Evolutionary conservation across 1,140 invertebrate species (phyloP).

Genomic region (Leptinotarsa undecemlineata): DNA sequence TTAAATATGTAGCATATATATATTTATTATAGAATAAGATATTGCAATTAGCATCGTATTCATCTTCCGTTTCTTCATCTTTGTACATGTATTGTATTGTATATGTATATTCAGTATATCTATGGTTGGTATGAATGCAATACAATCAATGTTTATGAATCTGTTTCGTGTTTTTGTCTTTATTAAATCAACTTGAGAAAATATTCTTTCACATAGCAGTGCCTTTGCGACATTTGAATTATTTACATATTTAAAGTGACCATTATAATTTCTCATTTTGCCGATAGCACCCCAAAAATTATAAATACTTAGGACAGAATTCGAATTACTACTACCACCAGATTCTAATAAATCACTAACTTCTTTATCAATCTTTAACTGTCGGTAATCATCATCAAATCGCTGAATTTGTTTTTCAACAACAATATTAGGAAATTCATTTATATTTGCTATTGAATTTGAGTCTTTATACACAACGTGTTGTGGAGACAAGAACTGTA

Average conservation of each 20-base stretch:
- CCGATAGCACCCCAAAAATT: conserved; percentile 5
- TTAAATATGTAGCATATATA: neutral
- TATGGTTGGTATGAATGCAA: too few species aligned
- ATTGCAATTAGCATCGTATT: neutral
- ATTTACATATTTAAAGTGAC: conserved; percentile 6
- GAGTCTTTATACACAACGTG: neutral
- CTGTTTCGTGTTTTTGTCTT: conserved; percentile 1
- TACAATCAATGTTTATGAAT: conserved; percentile 9
- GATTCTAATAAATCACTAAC: neutral
- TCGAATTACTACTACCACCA: neutral
- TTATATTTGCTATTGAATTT: neutral
- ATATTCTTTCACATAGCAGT: neutral
- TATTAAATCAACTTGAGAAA: neutral
- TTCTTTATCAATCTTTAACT: conserved; percentile 4
- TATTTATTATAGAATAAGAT: neutral
- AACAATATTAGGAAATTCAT: conserved; percentile 4
- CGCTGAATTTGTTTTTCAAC: neutral
- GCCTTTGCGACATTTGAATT: neutral
- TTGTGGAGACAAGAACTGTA: neutral
- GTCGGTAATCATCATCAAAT: conserved; percentile 4
- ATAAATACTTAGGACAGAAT: neutral
- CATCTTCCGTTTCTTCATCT: neutral
- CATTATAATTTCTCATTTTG: conserved; percentile 7
- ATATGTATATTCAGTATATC: too few species aligned
- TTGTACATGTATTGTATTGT: too few species aligned